Base-by-base conservation (phyloP, 2,888 invertebrate genomes). In the Ornithoptera priamus region DNA sequence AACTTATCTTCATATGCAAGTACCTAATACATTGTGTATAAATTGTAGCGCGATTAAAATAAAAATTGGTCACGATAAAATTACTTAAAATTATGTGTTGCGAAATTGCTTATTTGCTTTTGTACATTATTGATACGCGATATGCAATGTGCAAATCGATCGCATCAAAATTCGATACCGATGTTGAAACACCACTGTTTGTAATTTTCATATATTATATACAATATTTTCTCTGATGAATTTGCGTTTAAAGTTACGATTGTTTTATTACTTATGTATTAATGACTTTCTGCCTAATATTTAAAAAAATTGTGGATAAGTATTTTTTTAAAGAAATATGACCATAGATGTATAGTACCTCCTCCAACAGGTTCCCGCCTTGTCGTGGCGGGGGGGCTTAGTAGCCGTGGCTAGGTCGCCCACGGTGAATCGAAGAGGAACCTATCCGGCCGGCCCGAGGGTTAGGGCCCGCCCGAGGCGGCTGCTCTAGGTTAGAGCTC, bases 131-230 rank as follows among this genome's bases (percentile, higher is more conserved):
- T 42, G 62, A 67, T 67, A 24, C 57, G 18, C 36, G 67, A 57
- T 24, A 67, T 62, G 67, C 62, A 67, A 18, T 64, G n/a, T 36
- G 53, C 64, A 64, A 36, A 22, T 67, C 57, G 53, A 15, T 46
- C 46, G 15, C 12, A 62, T 24, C 36, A 42, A 42, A 56, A 67
- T 62, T 56, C 42, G 67, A 57, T 57, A 62, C 42, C 39, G 57
- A 39, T 62, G 24, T 62, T 67, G 39, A 62, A 62, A 36, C 18
- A 56, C 30, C 36, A n/a, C 18, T 42, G 56, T 64, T 56, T 24
- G 17, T 39, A 46, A 18, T n/a, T 42, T 46, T n/a, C n/a, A 53
- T n/a, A 53, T 46, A 46, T 15, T 46, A 2, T 46, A 46, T 46
- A n/a, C 5, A 46, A 46, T 53, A 50, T 18, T 5, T 53, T n/a